Percentiles rank a stretch among this genome's conserved stretches.
phyloP scores from a whole-genome alignment of 2,888 invertebrate species.

The Tetropium fuscum region DNA sequence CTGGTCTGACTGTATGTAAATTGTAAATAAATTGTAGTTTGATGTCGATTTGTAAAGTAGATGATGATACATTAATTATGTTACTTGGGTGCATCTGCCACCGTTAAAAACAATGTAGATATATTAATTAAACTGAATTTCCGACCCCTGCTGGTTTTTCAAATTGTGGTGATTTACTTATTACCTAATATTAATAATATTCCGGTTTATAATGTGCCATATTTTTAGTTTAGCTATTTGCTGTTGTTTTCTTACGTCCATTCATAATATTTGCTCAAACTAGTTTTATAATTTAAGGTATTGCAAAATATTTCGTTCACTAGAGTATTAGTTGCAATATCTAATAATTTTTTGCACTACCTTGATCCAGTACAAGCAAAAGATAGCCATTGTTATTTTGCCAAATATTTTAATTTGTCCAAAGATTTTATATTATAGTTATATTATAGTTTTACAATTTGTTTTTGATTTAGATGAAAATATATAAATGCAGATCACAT shows the following conservation, averaged over 20 bases:
- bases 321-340: conserved; percentile 19
- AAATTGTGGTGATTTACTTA: conserved; percentile 40
- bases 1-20: conserved; percentile 28
- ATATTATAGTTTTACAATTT: conserved; percentile 30
- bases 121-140: conserved; percentile 27
- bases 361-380: conserved; percentile 44
- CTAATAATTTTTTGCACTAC: conserved; percentile 33
- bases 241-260: conserved; percentile 24
- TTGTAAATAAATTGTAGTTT: conserved; percentile 36
- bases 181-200: conserved; percentile 33
- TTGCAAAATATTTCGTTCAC: conserved; percentile 35
- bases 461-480: conserved; percentile 34
- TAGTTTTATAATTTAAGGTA: conserved; percentile 39
- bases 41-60: conserved; percentile 40
- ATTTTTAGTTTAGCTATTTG: conserved; percentile 24
- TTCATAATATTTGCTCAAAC: conserved; percentile 41
- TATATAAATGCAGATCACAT: conserved; percentile 40
- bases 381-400: conserved; percentile 43
- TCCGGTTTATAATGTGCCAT: conserved; percentile 39
- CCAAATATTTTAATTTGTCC: conserved; percentile 50
- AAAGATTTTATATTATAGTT: conserved; percentile 52
- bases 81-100: conserved; percentile 33
- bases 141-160: conserved; percentile 32
- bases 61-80: conserved; percentile 30
- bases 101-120: conserved; percentile 38